phyloP scores from a whole-genome alignment of 2,113 vertebrate species.

The Sturnira hondurensis region DNA sequence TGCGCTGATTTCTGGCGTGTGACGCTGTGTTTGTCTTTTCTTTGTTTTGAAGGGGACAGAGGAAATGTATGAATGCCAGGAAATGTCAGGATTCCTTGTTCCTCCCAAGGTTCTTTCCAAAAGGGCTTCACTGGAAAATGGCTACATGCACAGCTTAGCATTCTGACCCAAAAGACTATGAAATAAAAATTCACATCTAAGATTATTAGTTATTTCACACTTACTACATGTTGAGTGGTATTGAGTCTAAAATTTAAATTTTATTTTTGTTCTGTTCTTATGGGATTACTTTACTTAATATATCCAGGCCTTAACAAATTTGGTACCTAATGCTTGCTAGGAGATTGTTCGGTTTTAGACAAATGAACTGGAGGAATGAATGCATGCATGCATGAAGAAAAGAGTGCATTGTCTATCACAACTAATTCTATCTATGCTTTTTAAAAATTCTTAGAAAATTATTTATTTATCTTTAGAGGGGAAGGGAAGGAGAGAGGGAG shows the following conservation, averaged over 20 bases:
- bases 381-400: neutral
- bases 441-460: too few species aligned
- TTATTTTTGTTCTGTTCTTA: neutral
- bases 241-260: neutral
- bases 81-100: neutral
- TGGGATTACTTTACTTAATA: neutral
- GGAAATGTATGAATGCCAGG: neutral
- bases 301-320: neutral
- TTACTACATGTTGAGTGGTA: neutral
- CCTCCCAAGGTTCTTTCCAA: neutral
- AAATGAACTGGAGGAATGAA: neutral
- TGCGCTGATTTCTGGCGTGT: neutral
- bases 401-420: neutral
- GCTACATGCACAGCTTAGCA: neutral
- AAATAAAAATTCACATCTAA: neutral
- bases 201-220: neutral
- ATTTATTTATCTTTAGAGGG: too few species aligned
- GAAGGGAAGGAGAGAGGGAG: too few species aligned
- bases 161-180: neutral
- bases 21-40: neutral
- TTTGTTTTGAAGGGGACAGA: slow-evolving; percentile 35
- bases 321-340: neutral
- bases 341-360: neutral
- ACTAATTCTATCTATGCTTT: neutral
- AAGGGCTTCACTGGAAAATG: neutral